Evolutionary conservation across 2,113 vertebrate species (phyloP).

Genomic region (Muscicapa adusta): DNA sequence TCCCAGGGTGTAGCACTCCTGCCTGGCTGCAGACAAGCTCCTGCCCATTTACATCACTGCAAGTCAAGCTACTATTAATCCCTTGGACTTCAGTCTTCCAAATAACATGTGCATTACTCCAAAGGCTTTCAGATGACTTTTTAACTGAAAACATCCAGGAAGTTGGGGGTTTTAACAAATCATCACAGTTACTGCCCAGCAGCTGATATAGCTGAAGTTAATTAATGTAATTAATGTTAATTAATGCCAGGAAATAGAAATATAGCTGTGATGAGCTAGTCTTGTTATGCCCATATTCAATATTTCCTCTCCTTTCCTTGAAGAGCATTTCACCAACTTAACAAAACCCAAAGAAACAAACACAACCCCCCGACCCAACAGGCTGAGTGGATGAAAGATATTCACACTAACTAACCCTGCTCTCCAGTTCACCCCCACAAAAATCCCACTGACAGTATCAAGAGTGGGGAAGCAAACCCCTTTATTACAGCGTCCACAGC

Average conservation of each 20-base stretch:
- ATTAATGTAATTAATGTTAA: neutral
- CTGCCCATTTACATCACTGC: neutral
- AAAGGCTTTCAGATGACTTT: neutral
- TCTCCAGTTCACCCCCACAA: neutral
- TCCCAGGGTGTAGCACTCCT: neutral
- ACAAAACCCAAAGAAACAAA: neutral
- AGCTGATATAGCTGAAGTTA: neutral
- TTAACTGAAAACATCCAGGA: constrained; percentile 10
- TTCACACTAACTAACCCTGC: neutral
- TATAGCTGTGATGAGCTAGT: neutral
- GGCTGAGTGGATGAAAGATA: neutral
- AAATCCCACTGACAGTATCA: neutral
- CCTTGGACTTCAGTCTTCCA: constrained; percentile 2
- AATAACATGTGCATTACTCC: neutral
- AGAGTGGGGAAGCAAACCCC: neutral
- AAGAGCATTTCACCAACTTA: neutral
- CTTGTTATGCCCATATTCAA: neutral
- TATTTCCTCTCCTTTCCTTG: neutral
- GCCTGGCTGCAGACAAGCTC: neutral
- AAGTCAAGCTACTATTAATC: neutral
- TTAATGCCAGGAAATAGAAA: neutral
- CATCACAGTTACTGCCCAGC: neutral
- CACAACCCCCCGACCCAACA: accelerated
- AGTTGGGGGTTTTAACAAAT: neutral
- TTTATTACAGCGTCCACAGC: neutral